phyloP scores from a whole-genome alignment of 2,797 vertebrate species.

The Erethizon dorsatum region DNA sequence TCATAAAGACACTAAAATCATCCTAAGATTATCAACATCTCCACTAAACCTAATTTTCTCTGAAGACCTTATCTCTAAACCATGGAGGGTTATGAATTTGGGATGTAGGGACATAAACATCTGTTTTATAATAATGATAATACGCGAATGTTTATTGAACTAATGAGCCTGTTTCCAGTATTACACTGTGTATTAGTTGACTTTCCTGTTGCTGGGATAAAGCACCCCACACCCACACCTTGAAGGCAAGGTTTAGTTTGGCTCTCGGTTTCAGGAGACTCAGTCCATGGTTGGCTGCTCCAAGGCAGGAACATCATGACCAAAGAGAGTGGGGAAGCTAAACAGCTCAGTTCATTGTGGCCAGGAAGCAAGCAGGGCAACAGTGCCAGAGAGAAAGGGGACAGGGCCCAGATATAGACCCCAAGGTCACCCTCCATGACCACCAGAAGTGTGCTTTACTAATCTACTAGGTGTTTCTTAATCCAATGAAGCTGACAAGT shows the following conservation, averaged over 20 bases:
- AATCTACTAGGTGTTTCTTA: neutral
- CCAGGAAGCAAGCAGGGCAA: neutral
- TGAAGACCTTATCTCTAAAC: neutral
- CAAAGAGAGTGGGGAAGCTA: neutral
- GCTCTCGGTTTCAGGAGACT: neutral
- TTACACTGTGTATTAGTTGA: neutral
- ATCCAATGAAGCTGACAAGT: neutral
- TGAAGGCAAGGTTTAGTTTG: neutral
- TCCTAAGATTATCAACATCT: neutral
- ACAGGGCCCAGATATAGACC: neutral
- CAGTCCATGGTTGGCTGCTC: neutral
- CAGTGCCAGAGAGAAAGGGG: neutral
- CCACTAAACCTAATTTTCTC: neutral
- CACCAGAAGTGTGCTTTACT: neutral
- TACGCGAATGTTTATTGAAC: neutral
- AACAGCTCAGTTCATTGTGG: neutral
- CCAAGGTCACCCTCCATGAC: neutral
- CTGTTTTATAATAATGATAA: rapidly evolving
- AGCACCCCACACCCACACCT: neutral
- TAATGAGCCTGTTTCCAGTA: neutral
- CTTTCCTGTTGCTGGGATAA: neutral
- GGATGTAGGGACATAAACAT: too few relatives aligned
- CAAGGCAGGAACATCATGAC: neutral
- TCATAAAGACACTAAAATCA: neutral
- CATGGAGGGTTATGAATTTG: neutral